Conservation (phyloP, 2,888 invertebrate species). For the Leptinotarsa juncta region DNA sequence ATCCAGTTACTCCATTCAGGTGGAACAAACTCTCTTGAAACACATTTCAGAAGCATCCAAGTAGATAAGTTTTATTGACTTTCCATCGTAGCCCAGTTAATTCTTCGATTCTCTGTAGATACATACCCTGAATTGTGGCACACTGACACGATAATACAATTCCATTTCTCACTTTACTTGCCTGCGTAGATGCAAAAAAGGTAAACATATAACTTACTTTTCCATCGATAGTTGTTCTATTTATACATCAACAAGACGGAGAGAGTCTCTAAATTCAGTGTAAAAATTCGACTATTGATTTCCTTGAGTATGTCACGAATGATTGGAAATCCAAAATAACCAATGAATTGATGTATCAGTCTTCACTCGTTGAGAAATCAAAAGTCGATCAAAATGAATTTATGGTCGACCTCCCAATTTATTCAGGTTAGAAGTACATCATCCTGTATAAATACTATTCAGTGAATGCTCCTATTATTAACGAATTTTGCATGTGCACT, state of each 20-base stretch:
- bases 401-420: background rate
- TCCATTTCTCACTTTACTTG: conserved; percentile 48
- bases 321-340: too few species aligned
- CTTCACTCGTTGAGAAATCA: background rate
- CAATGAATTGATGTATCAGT: too few species aligned
- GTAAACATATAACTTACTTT: conserved; percentile 37
- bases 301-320: too few species aligned
- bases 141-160: conserved; percentile 46
- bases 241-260: conserved; percentile 1
- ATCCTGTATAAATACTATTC: conserved; percentile 16
- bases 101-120: conserved; percentile 39
- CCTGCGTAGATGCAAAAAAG: conserved; percentile 50
- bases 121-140: conserved; percentile 42
- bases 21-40: conserved; percentile 46
- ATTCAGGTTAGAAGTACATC: background rate
- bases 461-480: conserved; percentile 31
- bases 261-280: conserved; percentile 21
- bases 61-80: conserved; percentile 39
- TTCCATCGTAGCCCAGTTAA: conserved; percentile 22
- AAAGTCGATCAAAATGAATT: background rate
- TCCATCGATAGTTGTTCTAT: conserved; percentile 26
- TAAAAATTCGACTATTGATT: background rate
- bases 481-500: conserved; percentile 44
- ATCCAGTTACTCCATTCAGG: background rate
- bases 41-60: conserved; percentile 47